Evolutionary conservation across 2,888 invertebrate genomes (phyloP), one percentile per base, ranked within the genome.

Genomic region (Odontocerum albicorne): DNA sequence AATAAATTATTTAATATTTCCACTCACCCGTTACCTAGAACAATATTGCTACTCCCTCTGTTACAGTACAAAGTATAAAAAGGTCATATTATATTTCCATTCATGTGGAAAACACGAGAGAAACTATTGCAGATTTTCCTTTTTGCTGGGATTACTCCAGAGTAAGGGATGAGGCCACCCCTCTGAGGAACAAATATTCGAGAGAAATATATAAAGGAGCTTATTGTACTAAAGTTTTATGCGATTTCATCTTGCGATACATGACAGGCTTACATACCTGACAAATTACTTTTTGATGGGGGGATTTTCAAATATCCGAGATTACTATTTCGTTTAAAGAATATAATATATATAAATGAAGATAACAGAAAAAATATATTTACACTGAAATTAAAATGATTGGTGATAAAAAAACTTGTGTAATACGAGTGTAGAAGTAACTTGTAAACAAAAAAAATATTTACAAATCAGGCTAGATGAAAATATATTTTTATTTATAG

Each of bases 21-120:
- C n/a, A n/a, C n/a, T n/a, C 38, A 38, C 19, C 7, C 13, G 1
- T 17, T 38, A 12, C 17, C 4, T 4, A 20, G 6, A 19, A 39
- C 20, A 39, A 39, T 39, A 39, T 1, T 2, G 21, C 19, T 33
- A 20, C 35, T 33, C 39, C 33, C 51, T 35, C 27, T 33, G 33
- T 40, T 22, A 17, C 13, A 21, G 22, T 42, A 19, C 40, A 50
- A 21, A 45, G 31, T 12, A 13, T 33, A 54, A 50, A 51, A 51
- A 56, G 51, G 49, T 42, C 42, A 57, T 52, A 49, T 52, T 38
- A 52, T 42, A 53, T 52, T 52, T 57, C 42, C 52, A 49, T 49
- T 57, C 49, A 22, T 15, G 46, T 49, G 49, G 44, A 47, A 53
- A 53, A 52, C 46, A 42, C 44, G 38, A 57, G n/a, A n/a, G 38